Evolutionary conservation across 53 echinoderm and acorn worm species (phyloP).

Genomic region (Temnopleurus reevesii): DNA sequence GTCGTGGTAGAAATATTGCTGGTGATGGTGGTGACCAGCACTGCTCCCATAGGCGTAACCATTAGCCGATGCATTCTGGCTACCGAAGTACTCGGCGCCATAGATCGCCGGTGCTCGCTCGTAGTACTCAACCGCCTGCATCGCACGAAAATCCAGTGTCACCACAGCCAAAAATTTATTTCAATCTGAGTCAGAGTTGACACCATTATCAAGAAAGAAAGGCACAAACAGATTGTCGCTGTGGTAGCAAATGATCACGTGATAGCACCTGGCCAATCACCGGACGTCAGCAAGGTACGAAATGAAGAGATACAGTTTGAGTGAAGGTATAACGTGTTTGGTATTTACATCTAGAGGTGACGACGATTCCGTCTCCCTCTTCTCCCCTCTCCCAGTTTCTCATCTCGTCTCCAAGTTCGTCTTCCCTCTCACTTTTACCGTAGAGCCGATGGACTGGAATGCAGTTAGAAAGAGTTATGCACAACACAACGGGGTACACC

Average conservation of each 20-base stretch:
- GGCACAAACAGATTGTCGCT: slow-evolving; percentile 51
- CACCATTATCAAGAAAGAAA: slow-evolving; percentile 54
- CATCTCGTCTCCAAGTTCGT: slow-evolving; percentile 17
- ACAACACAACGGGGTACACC: no score
- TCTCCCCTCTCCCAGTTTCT: background rate
- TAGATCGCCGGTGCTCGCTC: slow-evolving; percentile 53
- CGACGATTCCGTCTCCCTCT: slow-evolving; percentile 22
- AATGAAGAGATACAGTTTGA: background rate
- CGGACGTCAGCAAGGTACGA: background rate
- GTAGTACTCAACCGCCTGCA: slow-evolving; percentile 61
- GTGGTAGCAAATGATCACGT: slow-evolving; percentile 52
- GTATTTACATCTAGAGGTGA: slow-evolving; percentile 52
- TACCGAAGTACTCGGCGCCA: slow-evolving; percentile 56
- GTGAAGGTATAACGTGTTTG: slow-evolving; percentile 50
- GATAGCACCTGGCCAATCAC: slow-evolving; percentile 33
- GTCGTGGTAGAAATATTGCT: slow-evolving; percentile 55
- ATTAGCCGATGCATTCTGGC: slow-evolving; percentile 53
- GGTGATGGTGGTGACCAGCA: slow-evolving; percentile 53
- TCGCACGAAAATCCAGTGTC: slow-evolving; percentile 47
- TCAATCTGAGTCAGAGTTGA: slow-evolving; percentile 44
- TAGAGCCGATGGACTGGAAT: background rate
- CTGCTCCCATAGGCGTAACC: slow-evolving; percentile 48
- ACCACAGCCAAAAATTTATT: slow-evolving; percentile 50
- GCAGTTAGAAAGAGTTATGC: background rate
- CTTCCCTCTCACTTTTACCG: background rate